phyloP scores from a whole-genome alignment of 1,140 invertebrate species.

The Sitodiplosis mosellana region DNA sequence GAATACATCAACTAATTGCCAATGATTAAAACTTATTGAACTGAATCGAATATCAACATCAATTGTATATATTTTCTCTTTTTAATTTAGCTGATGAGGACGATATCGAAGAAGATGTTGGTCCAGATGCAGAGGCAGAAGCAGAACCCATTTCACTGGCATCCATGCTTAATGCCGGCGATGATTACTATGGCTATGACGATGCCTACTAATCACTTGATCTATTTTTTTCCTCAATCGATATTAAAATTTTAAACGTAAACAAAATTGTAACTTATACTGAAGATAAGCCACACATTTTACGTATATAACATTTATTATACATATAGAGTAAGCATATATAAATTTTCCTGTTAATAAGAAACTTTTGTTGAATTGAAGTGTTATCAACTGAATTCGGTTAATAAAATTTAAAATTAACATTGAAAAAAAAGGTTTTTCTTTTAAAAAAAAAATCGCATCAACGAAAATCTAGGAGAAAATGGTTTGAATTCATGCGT shows the following conservation, averaged over 20 bases:
- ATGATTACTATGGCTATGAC: constrained; percentile 22
- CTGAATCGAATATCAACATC: neutral
- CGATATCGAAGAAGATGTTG: constrained; percentile 13
- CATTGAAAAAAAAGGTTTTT: neutral
- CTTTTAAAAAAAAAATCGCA: neutral
- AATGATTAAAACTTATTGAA: neutral
- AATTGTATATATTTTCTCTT: neutral
- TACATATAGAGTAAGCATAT: neutral
- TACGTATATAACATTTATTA: neutral
- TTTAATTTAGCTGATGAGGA: constrained; percentile 7
- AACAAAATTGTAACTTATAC: neutral
- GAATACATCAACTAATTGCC: neutral
- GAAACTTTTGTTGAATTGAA: neutral
- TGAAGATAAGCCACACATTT: neutral
- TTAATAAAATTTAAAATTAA: neutral
- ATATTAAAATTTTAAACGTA: too few species aligned
- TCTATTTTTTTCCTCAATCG: too few species aligned
- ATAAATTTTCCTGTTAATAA: neutral
- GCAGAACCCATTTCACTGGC: constrained; percentile 15
- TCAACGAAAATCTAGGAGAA: too few species aligned
- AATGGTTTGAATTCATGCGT: too few species aligned
- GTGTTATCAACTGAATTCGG: neutral
- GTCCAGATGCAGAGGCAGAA: constrained; percentile 13
- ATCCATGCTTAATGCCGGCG: constrained; percentile 22
- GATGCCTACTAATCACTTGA: constrained; percentile 15